Conservation (phyloP, 2,888 invertebrate species). For the Heliothis peltigera region DNA sequence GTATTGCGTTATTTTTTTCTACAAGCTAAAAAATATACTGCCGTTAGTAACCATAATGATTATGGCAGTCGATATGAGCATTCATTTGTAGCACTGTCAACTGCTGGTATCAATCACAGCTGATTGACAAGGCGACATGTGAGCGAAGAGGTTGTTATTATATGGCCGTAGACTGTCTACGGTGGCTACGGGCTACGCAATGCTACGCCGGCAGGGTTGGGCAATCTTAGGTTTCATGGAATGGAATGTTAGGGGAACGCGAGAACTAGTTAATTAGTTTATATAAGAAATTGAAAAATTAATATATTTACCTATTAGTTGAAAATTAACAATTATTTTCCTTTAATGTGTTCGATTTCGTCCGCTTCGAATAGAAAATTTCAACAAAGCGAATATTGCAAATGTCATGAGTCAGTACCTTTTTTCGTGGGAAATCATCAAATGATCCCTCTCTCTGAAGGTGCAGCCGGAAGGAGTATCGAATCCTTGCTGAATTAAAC, state of each 20-base stretch:
- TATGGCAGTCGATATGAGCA: conserved; percentile 1
- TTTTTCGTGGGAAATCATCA: too few species aligned
- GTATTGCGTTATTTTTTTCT: background rate
- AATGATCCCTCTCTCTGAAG: too few species aligned
- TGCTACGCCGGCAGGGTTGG: conserved; percentile 33
- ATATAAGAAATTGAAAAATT: too few species aligned
- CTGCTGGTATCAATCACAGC: conserved; percentile 8
- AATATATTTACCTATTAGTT: too few species aligned
- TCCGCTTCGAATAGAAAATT: too few species aligned
- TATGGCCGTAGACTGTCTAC: conserved; percentile 29
- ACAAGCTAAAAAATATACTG: background rate
- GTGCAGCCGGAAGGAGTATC: too few species aligned
- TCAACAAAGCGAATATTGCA: too few species aligned
- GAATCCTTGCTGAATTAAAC: too few species aligned
- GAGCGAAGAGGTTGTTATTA: conserved; percentile 2
- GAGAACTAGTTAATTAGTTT: too few species aligned
- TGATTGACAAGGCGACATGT: conserved; percentile 8
- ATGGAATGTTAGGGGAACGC: background rate
- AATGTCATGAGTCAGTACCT: too few species aligned
- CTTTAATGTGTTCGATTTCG: too few species aligned
- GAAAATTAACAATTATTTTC: too few species aligned
- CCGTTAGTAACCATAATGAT: background rate
- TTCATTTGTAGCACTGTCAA: conserved; percentile 2
- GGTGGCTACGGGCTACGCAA: conserved; percentile 23
- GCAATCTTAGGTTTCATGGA: background rate